Evolutionary conservation across 2,888 invertebrate genomes (phyloP), one percentile per base, ranked within the genome.

Genomic region (Coleophora deauratella): DNA sequence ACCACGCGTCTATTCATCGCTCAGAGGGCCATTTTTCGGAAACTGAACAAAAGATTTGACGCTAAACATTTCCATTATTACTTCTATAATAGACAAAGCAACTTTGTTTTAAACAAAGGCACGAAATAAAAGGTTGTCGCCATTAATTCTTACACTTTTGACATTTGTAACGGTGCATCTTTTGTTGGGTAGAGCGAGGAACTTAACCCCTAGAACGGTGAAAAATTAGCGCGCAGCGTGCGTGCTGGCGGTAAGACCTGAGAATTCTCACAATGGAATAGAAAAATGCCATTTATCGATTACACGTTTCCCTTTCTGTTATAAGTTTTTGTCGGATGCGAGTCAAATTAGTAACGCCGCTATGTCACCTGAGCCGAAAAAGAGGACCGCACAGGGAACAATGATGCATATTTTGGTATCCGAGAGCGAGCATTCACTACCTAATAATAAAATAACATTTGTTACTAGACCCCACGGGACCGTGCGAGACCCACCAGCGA

Each of bases 21-120:
- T 54, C 43, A 49, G 55, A 57, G 54, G 53, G 60, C 60, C 64
- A 59, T 69, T 79, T 79, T 80, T 71, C 66, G 60, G 64, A 64
- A 66, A 62, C 55, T 40, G 55, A 67, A 84, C 81, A 85, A 85
- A 79, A 73, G 79, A 60, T 57, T 51, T 73, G 80, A 81, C 73
- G 74, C 70, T 85, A 82, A 84, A 85, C 85, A 84, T 72, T 71
- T 70, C 79, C 70, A 84, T 85, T 85, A 84, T 85, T 72, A 64
- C 70, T 55, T 69, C 55, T 59, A 65, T 72, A 79, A 75, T 74
- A 82, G 81, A 84, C 81, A 84, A 85, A 80, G 77, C 59, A 66
- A 73, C 73, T 71, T 70, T 69, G 70, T 75, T 61, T 67, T 57
- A 84, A 68, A 84, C 84, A 85, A 84, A 72, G 55, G 69, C 47